These are phyloP conservation scores for Panagrolaimus sp. DNA, from an alignment of 1,140 invertebrate genomes.

Conservation along the genomic window DNA sequence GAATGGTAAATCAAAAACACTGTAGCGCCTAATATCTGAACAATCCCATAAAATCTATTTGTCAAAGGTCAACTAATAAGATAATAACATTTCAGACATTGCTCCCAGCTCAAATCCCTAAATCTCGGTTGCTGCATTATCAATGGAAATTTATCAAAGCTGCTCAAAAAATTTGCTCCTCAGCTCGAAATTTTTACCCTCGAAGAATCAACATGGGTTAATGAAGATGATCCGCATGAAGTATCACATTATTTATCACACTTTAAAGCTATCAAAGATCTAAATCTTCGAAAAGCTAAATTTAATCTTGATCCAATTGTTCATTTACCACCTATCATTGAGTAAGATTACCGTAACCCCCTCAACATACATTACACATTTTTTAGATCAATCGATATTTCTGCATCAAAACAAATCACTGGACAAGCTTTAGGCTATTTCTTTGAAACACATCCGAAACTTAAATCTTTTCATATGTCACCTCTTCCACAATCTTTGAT, in stretches of 20 bases:
- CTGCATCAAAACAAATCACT: constrained; percentile 13
- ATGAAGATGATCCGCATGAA: constrained; percentile 14
- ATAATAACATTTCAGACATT: constrained; percentile 18
- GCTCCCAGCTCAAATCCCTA: constrained; percentile 12
- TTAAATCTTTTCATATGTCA: constrained; percentile 23
- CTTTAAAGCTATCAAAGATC: constrained; percentile 4
- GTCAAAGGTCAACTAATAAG: background rate
- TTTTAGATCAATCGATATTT: constrained; percentile 35
- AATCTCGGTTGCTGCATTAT: constrained; percentile 11
- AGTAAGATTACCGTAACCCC: constrained; percentile 4
- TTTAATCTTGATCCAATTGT: constrained; percentile 20
- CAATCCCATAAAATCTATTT: too few relatives aligned
- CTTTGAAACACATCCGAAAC: constrained; percentile 21
- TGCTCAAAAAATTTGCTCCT: constrained; percentile 10
- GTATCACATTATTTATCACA: background rate
- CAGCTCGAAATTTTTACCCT: constrained; percentile 15
- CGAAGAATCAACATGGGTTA: constrained; percentile 18
- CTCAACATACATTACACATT: too few relatives aligned
- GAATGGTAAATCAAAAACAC: too few relatives aligned
- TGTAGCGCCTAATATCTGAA: too few relatives aligned
- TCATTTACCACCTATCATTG: constrained; percentile 9
- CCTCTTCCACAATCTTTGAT: constrained; percentile 23
- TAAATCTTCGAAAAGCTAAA: constrained; percentile 18
- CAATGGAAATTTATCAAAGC: background rate
- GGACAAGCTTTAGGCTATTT: constrained; percentile 25